phyloP scores from a whole-genome alignment of 2,888 invertebrate genomes.

The Lottia scabra region DNA sequence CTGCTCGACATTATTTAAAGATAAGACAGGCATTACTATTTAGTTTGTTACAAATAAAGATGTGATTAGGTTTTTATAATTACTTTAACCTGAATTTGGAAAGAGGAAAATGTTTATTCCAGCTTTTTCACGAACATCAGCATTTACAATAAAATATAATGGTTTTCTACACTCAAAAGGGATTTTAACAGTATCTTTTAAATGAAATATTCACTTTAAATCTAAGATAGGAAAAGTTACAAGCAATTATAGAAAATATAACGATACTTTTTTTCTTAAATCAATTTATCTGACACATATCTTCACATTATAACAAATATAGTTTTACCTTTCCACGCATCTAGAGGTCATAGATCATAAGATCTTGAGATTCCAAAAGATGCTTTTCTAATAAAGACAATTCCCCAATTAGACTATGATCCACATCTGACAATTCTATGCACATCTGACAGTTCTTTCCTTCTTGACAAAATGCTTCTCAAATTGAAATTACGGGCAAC shows the following conservation, averaged over 20 bases:
- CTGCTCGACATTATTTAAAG: too few relatives aligned
- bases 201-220: too few relatives aligned
- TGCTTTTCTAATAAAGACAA: neutral
- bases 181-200: conserved; percentile 20
- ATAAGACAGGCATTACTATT: too few relatives aligned
- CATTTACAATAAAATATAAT: conserved; percentile 14
- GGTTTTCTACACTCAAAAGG: conserved; percentile 13
- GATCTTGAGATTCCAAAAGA: neutral
- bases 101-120: conserved; percentile 17
- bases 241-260: too few relatives aligned
- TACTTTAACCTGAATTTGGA: neutral
- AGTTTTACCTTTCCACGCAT: neutral
- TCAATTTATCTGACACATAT: too few relatives aligned
- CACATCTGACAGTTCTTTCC: neutral
- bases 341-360: too few relatives aligned
- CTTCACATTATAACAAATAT: too few relatives aligned
- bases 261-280: too few relatives aligned
- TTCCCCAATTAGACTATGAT: neutral
- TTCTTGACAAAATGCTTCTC: neutral
- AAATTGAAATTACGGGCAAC: neutral
- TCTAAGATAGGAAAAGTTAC: too few relatives aligned
- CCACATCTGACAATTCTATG: neutral
- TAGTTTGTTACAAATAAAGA: too few relatives aligned
- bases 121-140: neutral
- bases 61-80: neutral